Evolutionary conservation across 2,888 invertebrate genomes (phyloP).

Genomic region (Pollenia griseotomentosa): DNA sequence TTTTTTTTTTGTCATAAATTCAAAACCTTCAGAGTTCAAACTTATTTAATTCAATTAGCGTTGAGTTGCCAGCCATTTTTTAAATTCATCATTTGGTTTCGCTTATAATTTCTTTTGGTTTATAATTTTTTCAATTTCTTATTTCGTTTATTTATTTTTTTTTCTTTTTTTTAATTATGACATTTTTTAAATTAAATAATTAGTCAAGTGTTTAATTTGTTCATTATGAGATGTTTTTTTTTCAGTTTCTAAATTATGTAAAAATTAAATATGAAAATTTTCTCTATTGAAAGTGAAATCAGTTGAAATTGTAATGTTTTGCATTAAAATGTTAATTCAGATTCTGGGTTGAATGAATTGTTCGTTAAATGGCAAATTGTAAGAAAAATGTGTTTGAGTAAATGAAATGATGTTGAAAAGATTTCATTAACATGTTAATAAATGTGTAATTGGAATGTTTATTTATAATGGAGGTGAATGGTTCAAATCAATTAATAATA

Average conservation of each 20-base stretch:
- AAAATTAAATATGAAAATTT: slow-evolving; percentile 7
- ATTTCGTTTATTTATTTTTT: neutral
- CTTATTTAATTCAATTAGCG: slow-evolving; percentile 71
- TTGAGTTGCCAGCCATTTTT: neutral
- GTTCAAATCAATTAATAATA: slow-evolving; percentile 34
- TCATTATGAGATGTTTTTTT: slow-evolving; percentile 30
- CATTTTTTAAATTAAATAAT: slow-evolving; percentile 58
- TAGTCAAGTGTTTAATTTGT: slow-evolving; percentile 22
- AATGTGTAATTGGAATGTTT: slow-evolving; percentile 11
- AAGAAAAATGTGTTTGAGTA: neutral
- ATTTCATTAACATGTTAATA: slow-evolving; percentile 21
- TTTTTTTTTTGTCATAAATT: slow-evolving; percentile 17
- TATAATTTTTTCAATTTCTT: slow-evolving; percentile 25
- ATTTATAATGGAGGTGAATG: slow-evolving; percentile 34
- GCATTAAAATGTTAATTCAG: slow-evolving; percentile 47
- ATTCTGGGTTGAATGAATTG: slow-evolving; percentile 59
- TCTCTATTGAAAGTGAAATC: slow-evolving; percentile 65
- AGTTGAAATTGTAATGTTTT: slow-evolving; percentile 21
- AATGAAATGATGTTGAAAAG: neutral
- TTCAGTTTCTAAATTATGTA: slow-evolving; percentile 40
- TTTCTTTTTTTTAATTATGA: slow-evolving; percentile 26
- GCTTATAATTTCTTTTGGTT: slow-evolving; percentile 10
- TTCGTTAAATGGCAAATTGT: slow-evolving; percentile 33
- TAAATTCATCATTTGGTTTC: slow-evolving; percentile 19
- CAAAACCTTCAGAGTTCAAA: slow-evolving; percentile 67